Evolutionary conservation across 2,888 invertebrate species (phyloP).

Genomic region (Artemia sinica): DNA sequence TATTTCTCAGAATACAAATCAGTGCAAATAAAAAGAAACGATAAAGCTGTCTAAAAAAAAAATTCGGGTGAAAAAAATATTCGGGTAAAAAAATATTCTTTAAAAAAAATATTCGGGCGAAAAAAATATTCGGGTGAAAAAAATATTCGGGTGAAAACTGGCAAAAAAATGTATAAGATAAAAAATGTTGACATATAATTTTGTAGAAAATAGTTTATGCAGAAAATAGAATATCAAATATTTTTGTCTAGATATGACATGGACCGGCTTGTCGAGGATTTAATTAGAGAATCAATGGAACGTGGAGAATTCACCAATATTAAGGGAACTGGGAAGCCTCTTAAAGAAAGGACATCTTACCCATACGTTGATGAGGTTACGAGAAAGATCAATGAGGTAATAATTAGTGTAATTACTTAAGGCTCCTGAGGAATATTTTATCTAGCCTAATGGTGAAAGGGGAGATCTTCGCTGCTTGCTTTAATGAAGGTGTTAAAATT

Average conservation of each 20-base stretch:
- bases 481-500: too few species aligned
- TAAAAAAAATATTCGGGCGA: too few species aligned
- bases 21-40: too few species aligned
- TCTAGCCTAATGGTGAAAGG: conserved; percentile 11
- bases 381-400: conserved; percentile 60
- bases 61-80: too few species aligned
- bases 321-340: conserved; percentile 61
- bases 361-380: conserved; percentile 76
- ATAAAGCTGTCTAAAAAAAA: too few species aligned
- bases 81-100: too few species aligned
- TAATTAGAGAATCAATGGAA: conserved; percentile 76
- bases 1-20: too few species aligned
- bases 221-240: background rate
- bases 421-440: conserved; percentile 17
- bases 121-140: too few species aligned
- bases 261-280: conserved; percentile 72
- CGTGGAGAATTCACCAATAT: conserved; percentile 75
- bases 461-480: conserved; percentile 4
- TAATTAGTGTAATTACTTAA: background rate
- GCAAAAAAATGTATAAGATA: too few species aligned
- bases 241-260: conserved; percentile 44
- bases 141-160: too few species aligned
- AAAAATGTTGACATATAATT: too few species aligned
- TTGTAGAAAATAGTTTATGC: too few species aligned
- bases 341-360: conserved; percentile 47